Evolutionary conservation across 2,888 invertebrate species (phyloP), one percentile per base, ranked within the genome.

Genomic region (Oxyscelio sp.): DNA sequence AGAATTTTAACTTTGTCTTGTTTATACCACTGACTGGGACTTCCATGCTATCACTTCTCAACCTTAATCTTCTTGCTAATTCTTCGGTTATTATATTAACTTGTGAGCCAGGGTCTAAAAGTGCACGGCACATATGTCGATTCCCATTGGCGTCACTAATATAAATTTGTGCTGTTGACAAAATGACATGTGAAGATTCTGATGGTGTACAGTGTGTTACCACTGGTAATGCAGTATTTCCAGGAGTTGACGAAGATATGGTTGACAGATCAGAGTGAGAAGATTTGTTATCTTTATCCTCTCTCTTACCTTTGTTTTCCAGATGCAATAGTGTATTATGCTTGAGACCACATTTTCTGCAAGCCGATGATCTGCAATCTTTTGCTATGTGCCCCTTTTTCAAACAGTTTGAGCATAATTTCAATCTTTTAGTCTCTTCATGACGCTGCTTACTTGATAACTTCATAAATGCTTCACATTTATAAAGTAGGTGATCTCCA

Each of bases 391-490:
- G 70, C 8, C 24, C 22, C 11, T 45, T 45, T 31, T 27, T 58
- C 6, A 70, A 15, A 43, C 70, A 70, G n/a, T 70, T 70, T 9
- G 27, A 19, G 17, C 70, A 70, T 8, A 61, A 19, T 27, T 21
- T 8, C 11, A 24, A n/a, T n/a, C n/a, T n/a, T n/a, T n/a, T n/a
- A n/a, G n/a, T n/a, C n/a, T n/a, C n/a, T n/a, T n/a, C n/a, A n/a
- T n/a, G n/a, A n/a, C n/a, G n/a, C n/a, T n/a, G n/a, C n/a, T n/a
- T n/a, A n/a, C n/a, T n/a, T n/a, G n/a, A n/a, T n/a, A n/a, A n/a
- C n/a, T n/a, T n/a, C n/a, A n/a, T n/a, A n/a, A n/a, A n/a, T n/a
- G n/a, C n/a, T n/a, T n/a, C n/a, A n/a, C n/a, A n/a, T n/a, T n/a
- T n/a, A n/a, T n/a, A n/a, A n/a, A n/a, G n/a, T n/a, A n/a, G n/a